phyloP scores from a whole-genome alignment of 64 coral and sea anemone genomes.

The Dendronephthya gigantea region DNA sequence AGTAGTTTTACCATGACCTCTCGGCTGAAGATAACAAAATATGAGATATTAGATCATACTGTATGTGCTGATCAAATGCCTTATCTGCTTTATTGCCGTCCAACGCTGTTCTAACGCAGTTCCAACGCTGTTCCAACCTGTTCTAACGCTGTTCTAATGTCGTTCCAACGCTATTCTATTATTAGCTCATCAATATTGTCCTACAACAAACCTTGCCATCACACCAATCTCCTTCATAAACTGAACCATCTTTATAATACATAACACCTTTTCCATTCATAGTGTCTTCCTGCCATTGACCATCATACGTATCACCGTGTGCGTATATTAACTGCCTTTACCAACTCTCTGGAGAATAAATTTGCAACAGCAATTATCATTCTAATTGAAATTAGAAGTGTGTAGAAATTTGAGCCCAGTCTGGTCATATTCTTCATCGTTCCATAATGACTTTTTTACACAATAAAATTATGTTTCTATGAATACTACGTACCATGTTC shows the following conservation, averaged over 20 bases:
- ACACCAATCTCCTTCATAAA: slow-evolving; percentile 73
- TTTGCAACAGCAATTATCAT: not conserved
- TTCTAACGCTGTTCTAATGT: too few relatives aligned
- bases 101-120: too few relatives aligned
- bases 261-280: slow-evolving; percentile 49
- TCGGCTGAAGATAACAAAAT: slow-evolving; percentile 33
- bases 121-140: too few relatives aligned
- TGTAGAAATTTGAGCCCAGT: too few relatives aligned
- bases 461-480: not conserved
- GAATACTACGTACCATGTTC: slow-evolving; percentile 50
- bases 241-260: slow-evolving; percentile 59
- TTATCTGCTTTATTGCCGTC: too few relatives aligned
- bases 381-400: too few relatives aligned
- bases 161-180: too few relatives aligned
- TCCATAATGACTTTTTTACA: too few relatives aligned
- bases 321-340: slow-evolving; percentile 52
- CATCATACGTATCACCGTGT: slow-evolving; percentile 71
- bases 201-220: slow-evolving; percentile 47
- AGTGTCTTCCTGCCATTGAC: slow-evolving; percentile 62
- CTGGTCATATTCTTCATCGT: too few relatives aligned
- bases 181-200: too few relatives aligned
- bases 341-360: slow-evolving; percentile 52
- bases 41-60: not conserved
- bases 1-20: slow-evolving; percentile 55
- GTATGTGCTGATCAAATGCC: too few relatives aligned